Base-by-base conservation (phyloP, 2,797 vertebrate species). In the Falco rusticolus region DNA sequence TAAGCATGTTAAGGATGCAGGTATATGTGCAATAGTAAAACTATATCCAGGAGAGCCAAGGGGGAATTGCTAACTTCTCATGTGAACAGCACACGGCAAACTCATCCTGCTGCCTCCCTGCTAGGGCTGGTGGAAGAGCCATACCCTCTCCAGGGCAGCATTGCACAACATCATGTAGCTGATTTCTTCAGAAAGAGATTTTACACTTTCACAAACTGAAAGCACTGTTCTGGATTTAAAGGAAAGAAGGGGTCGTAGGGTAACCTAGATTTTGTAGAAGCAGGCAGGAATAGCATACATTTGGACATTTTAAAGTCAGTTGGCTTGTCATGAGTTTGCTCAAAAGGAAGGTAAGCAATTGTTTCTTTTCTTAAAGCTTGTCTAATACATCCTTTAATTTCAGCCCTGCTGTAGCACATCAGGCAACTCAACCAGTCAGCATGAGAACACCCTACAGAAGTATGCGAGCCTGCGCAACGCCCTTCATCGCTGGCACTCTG, bases 371-470 rank as follows among this genome's bases (percentile, higher is more conserved):
- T 84, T 77, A 43, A 39, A 54, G 43, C 47, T 41, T 70, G 28
- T 51, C 45, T 60, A 53, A 37, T 7, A 6, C 5, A 24, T 68
- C 28, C 29, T 86, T 75, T 65, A 7, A 48, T 66, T 71, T 77
- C 68, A 88, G 45, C 25, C 33, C 16, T 70, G n/a, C 45, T 70
- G 69, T 4, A 22, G 25, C 1, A 11, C 70, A 51, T 68, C 47
- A 10, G 71, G 28, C 8, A 68, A 13, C 43, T 22, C 5, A 0
- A 54, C 24, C 14, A 22, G 5, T 22, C 0, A 1, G 47, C 45
- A 18, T 6, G 22, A 33, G 77, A 79, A 24, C 31, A 14, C 20
- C 51, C 60, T 41, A 16, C 63, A 64, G 47, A 63, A 57, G 33
- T 10, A 33, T 18, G n/a, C 8, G 10, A 74, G 39, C 43, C 24